Evolutionary conservation across 2,113 vertebrate genomes (phyloP).

Genomic region (Jacana jacana): DNA sequence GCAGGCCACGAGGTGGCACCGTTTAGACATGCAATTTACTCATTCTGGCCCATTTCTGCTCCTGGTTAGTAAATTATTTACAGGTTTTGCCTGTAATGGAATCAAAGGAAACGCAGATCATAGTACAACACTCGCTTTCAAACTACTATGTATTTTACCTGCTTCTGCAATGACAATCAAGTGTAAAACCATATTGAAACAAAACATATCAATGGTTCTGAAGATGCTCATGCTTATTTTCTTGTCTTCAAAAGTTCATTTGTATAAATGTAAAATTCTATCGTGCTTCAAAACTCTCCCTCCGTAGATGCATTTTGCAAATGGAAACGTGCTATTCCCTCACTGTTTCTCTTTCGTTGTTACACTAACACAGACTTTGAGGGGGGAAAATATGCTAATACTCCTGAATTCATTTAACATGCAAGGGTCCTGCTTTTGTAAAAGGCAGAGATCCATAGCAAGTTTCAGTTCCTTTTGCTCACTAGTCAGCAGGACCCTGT

Average conservation of each 20-base stretch:
- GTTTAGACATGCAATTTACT: background rate
- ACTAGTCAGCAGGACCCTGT: background rate
- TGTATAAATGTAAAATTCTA: background rate
- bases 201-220: background rate
- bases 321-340: background rate
- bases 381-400: background rate
- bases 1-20: conserved; percentile 66
- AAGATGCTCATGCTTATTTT: background rate
- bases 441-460: background rate
- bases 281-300: background rate
- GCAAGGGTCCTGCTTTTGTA: background rate
- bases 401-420: background rate
- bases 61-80: background rate
- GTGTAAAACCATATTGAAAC: background rate
- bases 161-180: background rate
- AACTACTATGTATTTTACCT: background rate
- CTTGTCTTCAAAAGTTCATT: background rate
- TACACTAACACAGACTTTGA: background rate
- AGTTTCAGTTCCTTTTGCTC: background rate
- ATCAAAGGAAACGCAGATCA: background rate
- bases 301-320: background rate
- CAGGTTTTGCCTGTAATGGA: background rate
- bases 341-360: background rate
- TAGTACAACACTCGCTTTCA: background rate
- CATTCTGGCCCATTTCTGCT: fast-evolving